Base-by-base conservation (phyloP, 2,113 vertebrate species). In the Corythaixoides concolor region DNA sequence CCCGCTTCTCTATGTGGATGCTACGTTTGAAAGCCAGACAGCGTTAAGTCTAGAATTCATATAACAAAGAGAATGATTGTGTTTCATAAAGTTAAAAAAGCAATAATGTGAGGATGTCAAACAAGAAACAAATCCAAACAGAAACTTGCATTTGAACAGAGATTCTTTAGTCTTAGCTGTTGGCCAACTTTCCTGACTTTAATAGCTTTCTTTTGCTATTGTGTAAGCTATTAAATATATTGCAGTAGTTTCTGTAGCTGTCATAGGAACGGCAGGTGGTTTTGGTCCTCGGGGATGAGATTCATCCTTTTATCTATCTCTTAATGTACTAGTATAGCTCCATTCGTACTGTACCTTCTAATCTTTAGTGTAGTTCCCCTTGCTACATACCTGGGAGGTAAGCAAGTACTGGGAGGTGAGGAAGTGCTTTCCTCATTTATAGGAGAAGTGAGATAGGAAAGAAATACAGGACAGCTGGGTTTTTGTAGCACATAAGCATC, bases 231-330 rank as follows among this genome's bases (percentile, higher is more conserved):
- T 11, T 81, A 91, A 89, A 63, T 49, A 52, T 23, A 77, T 68
- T 94, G 33, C 68, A 70, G 33, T 59, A 32, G 41, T 89, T 93
- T 81, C 72, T 77, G 39, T 56, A 67, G 67, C 70, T 92, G 75
- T 70, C 67, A 90, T n/a, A 63, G 59, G 27, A 94, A 92, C 4
- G 3, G 39, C 79, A 90, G 47, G 43, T 53, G 47, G 0, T 78
- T 90, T 62, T 95, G 21, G 17, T 89, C 90, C 72, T 55, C 43
- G 16, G 78, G 78, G 82, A 47, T 93, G 45, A 58, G 58, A 69
- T 76, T 88, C 53, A 85, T 79, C 66, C 91, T 68, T 82, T 66
- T 96, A 47, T 76, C 85, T 90, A 22, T 70, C 82, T 81, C 73
- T 64, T 84, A 74, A 32, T 62, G 23, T 64, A 59, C 33, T 76